These are phyloP conservation scores for Leguminivora glycinivorella DNA, from an alignment of 1,140 invertebrate genomes.

Conservation along the genomic window DNA sequence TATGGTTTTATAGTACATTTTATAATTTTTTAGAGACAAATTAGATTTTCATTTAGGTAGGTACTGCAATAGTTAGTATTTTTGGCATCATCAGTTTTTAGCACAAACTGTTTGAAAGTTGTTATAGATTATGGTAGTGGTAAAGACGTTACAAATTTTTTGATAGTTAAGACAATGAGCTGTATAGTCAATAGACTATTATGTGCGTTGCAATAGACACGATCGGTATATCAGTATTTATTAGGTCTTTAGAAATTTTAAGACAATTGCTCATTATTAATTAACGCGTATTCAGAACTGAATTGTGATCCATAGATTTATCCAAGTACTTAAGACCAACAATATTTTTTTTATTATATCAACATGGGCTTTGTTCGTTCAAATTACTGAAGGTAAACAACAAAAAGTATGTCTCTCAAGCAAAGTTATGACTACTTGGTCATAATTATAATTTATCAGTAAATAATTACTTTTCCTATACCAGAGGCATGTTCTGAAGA, in stretches of 20 bases:
- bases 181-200: background rate
- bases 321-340: background rate
- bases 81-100: too few species aligned
- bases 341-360: background rate
- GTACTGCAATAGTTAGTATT: too few species aligned
- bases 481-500: background rate
- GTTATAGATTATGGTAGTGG: too few species aligned
- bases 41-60: too few species aligned
- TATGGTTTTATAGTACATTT: too few species aligned
- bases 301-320: background rate
- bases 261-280: background rate
- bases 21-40: too few species aligned
- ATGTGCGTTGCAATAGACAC: background rate
- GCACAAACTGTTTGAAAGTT: too few species aligned
- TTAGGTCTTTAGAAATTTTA: background rate
- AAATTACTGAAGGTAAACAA: background rate
- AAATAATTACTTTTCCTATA: background rate
- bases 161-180: background rate
- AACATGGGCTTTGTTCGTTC: background rate
- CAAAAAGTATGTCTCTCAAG: background rate
- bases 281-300: background rate
- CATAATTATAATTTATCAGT: too few species aligned
- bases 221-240: background rate
- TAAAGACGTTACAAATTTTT: too few species aligned
- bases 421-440: background rate